phyloP scores from a whole-genome alignment of 2,888 invertebrate genomes.

The Allophyes oxyacanthae region DNA sequence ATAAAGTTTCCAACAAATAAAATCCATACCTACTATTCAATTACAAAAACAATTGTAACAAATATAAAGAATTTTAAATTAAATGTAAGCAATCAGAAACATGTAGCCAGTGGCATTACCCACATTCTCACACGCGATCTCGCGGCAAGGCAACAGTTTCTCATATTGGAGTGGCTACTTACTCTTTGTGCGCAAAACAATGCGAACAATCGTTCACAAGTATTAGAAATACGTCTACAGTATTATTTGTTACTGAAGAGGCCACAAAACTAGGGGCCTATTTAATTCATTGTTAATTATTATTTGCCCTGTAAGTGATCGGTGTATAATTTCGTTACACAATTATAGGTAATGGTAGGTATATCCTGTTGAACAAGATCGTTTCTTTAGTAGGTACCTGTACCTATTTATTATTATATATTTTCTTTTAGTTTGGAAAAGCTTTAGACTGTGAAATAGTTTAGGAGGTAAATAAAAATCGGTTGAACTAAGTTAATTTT shows the following conservation, averaged over 20 bases:
- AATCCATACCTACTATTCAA: background rate
- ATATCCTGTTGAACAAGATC: background rate
- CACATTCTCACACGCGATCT: conserved; percentile 81
- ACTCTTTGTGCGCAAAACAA: conserved; percentile 80
- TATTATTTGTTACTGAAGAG: conserved; percentile 70
- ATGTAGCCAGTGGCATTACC: conserved; percentile 52
- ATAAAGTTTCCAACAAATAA: background rate
- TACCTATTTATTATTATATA: no score
- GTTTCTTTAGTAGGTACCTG: no score
- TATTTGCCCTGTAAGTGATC: conserved; percentile 76
- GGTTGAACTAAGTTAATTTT: no score
- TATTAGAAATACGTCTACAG: conserved; percentile 72
- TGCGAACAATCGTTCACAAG: conserved; percentile 73
- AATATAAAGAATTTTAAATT: conserved; percentile 7
- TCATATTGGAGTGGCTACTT: conserved; percentile 79
- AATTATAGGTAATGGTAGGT: conserved; percentile 8
- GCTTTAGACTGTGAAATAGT: no score
- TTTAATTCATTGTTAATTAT: conserved; percentile 65
- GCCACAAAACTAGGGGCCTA: conserved; percentile 68
- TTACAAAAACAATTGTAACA: conserved; percentile 4
- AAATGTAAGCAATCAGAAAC: conserved; percentile 12
- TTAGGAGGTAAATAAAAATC: no score
- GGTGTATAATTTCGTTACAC: conserved; percentile 54
- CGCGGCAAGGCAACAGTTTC: conserved; percentile 77
- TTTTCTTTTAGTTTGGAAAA: no score